These are phyloP conservation scores for Acanthaster planci DNA, from an alignment of 35 echinoderm and acorn worm genomes.

Conservation along the genomic window DNA sequence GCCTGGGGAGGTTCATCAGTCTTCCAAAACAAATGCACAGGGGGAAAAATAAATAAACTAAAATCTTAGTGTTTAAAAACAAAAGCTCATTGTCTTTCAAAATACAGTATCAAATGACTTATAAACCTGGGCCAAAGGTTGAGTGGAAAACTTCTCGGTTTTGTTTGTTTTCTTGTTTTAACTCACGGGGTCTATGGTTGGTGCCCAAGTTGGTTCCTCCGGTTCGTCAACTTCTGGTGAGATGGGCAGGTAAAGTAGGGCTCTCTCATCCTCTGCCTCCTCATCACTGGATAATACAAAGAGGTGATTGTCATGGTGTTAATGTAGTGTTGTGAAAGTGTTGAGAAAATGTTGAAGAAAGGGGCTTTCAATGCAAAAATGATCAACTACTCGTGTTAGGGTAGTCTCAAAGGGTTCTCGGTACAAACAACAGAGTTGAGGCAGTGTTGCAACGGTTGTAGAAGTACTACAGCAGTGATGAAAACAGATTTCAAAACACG, in stretches of 20 bases:
- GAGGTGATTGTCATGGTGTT: background rate
- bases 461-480: too few species aligned
- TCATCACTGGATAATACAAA: constrained; percentile 76
- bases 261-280: constrained; percentile 75
- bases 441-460: too few species aligned
- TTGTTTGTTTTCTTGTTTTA: too few species aligned
- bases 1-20: constrained; percentile 77
- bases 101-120: background rate
- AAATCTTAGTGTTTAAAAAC: background rate
- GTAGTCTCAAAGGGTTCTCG: too few species aligned
- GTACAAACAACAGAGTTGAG: too few species aligned
- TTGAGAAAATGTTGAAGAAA: background rate
- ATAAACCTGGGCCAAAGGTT: too few species aligned
- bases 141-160: too few species aligned
- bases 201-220: constrained; percentile 93
- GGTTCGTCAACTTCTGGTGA: constrained; percentile 95
- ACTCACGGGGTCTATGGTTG: constrained; percentile 85
- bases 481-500: too few species aligned
- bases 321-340: background rate
- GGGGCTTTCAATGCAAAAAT: background rate
- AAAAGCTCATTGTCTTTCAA: background rate
- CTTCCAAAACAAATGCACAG: constrained; percentile 35
- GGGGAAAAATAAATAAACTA: background rate
- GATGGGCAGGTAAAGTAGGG: constrained; percentile 79
- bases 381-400: background rate